These are phyloP conservation scores for Pangasius larnaudii DNA, from an alignment of 2,797 vertebrate genomes.

Conservation along the genomic window DNA sequence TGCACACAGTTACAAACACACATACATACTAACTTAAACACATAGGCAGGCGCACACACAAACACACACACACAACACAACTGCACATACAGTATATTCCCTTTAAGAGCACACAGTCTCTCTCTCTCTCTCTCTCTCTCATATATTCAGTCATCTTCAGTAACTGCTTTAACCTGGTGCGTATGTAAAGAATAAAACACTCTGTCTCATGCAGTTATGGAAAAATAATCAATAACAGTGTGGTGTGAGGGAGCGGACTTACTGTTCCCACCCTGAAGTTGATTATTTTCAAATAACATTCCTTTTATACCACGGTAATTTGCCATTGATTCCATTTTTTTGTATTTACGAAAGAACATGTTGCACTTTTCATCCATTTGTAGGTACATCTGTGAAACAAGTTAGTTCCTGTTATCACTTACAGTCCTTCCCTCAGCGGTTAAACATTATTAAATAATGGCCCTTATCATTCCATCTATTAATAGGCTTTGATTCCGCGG, in stretches of 20 bases:
- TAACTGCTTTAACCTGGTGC: not conserved
- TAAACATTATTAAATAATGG: not conserved
- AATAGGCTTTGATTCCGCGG: conserved; percentile 46
- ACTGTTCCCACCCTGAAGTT: not conserved
- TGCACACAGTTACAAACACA: not conserved
- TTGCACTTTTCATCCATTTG: not conserved
- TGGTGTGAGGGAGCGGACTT: not conserved
- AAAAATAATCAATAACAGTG: not conserved
- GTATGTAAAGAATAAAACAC: not conserved
- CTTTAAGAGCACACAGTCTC: not conserved
- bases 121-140: not conserved
- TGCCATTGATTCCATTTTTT: not conserved
- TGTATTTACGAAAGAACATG: not conserved
- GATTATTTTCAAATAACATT: not conserved
- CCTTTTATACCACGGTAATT: not conserved
- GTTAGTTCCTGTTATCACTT: not conserved
- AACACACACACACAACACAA: not conserved
- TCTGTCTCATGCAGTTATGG: not conserved
- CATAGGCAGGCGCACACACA: not conserved
- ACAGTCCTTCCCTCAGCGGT: not conserved
- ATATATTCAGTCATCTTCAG: not conserved
- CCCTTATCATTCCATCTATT: not conserved
- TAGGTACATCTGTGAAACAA: not conserved
- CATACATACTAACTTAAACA: not conserved
- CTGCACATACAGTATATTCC: not conserved